Conservation (phyloP, 2,113 vertebrate species). For the Dipodomys ordii region DNA sequence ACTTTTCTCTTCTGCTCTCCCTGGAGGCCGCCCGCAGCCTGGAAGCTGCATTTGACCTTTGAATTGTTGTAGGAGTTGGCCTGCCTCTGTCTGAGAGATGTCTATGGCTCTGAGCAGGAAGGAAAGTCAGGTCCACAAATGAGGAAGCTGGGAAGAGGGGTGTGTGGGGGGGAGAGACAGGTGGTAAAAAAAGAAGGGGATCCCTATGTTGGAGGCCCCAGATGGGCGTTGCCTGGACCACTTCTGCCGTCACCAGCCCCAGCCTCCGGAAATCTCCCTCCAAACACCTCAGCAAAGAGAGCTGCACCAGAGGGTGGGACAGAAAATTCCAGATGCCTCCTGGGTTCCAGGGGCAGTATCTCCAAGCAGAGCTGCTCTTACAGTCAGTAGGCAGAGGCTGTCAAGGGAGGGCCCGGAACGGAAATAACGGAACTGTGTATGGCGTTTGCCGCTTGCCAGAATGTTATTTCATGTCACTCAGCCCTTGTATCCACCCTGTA, state of each 20-base stretch:
- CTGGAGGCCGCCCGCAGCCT: background rate
- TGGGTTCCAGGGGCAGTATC: background rate
- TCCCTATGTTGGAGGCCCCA: background rate
- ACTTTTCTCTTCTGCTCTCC: constrained; percentile 69
- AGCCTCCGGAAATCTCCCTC: background rate
- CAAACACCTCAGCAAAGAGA: background rate
- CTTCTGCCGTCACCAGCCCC: background rate
- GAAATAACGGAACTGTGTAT: background rate
- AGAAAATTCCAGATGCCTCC: background rate
- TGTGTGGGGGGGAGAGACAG: rapidly evolving
- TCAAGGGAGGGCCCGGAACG: background rate
- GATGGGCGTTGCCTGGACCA: rapidly evolving
- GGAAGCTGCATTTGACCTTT: constrained; percentile 67
- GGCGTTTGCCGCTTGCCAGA: background rate
- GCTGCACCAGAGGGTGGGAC: background rate
- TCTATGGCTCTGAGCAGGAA: background rate
- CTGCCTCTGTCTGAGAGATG: background rate
- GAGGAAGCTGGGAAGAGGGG: background rate
- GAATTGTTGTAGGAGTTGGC: constrained; percentile 3
- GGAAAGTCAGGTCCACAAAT: background rate
- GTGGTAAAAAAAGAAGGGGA: too few species aligned
- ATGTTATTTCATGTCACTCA: background rate
- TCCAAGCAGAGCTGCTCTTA: background rate
- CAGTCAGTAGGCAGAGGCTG: background rate
- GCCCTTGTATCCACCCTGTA: too few species aligned